Evolutionary conservation across 2,113 vertebrate genomes (phyloP), one percentile per base, ranked within the genome.

Genomic region (Ailuropoda melanoleuca): DNA sequence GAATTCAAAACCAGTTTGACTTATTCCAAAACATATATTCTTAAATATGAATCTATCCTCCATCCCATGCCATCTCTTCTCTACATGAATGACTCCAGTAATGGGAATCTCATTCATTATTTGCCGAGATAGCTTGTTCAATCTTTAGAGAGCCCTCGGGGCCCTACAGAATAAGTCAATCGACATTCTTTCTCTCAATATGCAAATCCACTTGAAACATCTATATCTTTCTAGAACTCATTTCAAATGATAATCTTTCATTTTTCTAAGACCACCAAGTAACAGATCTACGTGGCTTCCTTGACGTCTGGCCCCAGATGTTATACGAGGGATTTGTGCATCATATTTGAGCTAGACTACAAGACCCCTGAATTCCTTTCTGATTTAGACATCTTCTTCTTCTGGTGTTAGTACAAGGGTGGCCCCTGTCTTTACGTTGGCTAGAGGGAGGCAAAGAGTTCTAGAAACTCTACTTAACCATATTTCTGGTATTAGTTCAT

Each of bases 161-260:
- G 92, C 83, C 72, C 5, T n/a, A 43, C 34, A 37, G 95, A 89
- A 78, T 62, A 93, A 97, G 89, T 80, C 95, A 64, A 84, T 70
- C 95, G 94, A 81, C 96, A 88, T 83, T 91, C 83, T 91, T 86
- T 93, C 93, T 89, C 78, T 97, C 83, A 60, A 78, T 92, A 95
- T 96, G 95, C 92, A 98, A 97, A 97, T 97, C 77, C 82, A 70
- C 86, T 88, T 34, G 91, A 91, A 96, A 97, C 55, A 95, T 94
- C 93, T 96, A 29, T 87, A 88, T 97, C 72, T 96, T 94, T 95
- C 92, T 56, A 56, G 60, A 92, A 70, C 90, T 95, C 94, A 55
- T 75, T 98, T 95, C 85, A 92, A 95, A 96, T 62, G 46, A 75
- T 87, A 88, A 93, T 70, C 74, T 93, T 92, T 93, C 84, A 60